These are phyloP conservation scores for Taxidea taxus DNA, from an alignment of 2,113 vertebrate genomes.

Conservation along the genomic window DNA sequence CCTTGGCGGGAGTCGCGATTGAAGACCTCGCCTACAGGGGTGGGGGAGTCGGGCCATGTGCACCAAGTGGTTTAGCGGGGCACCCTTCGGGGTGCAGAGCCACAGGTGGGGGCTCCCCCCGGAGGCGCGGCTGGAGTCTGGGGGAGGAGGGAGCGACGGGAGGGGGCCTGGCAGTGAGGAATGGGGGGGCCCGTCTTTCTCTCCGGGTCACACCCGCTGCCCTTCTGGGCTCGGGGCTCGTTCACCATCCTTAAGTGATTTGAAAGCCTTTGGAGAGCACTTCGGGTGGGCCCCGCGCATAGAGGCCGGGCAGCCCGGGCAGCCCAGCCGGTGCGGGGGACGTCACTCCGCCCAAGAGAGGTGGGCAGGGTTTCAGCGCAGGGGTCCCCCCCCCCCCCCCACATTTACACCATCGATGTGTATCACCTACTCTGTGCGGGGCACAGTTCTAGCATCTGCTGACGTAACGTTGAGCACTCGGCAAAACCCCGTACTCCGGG, in stretches of 20 bases:
- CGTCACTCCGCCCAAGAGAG: neutral
- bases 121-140: too few relatives aligned
- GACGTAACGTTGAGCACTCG: neutral
- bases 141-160: rapidly evolving
- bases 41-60: neutral
- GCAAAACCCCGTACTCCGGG: neutral
- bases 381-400: neutral
- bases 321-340: neutral
- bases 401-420: neutral
- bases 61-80: slow-evolving; percentile 62
- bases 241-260: neutral
- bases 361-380: neutral
- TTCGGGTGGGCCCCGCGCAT: neutral
- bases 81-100: slow-evolving; percentile 73
- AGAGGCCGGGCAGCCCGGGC: neutral
- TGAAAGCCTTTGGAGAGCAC: neutral
- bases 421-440: neutral
- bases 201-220: rapidly evolving
- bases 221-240: neutral
- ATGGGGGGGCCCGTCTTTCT: too few relatives aligned
- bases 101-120: slow-evolving; percentile 69
- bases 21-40: neutral
- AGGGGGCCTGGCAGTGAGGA: neutral
- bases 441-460: neutral
- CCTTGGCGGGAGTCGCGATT: neutral